Evolutionary conservation across 2,888 invertebrate genomes (phyloP).

Genomic region (Lasioglossum morio): DNA sequence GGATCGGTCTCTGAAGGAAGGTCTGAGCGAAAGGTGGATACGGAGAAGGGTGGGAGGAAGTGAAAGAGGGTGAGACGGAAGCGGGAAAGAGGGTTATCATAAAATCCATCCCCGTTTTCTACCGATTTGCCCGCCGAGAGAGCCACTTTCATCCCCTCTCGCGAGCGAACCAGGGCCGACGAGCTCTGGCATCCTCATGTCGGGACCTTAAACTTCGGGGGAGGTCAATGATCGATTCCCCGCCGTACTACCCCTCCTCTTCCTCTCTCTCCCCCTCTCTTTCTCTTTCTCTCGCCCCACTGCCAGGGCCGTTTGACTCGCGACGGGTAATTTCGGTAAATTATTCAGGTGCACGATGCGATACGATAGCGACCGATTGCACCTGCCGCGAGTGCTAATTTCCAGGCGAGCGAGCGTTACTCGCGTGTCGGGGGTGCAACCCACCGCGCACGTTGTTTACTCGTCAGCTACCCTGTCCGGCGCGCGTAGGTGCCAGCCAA

Average conservation of each 20-base stretch:
- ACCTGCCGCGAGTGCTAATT: constrained; percentile 57
- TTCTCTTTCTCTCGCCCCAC: neutral
- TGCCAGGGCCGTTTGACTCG: constrained; percentile 19
- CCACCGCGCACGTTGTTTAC: constrained; percentile 32
- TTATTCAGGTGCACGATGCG: constrained; percentile 47
- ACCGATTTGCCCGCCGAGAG: constrained; percentile 30
- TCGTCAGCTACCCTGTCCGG: constrained; percentile 9
- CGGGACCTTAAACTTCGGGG: constrained; percentile 75
- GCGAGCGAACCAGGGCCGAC: constrained; percentile 52
- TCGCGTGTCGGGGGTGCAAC: constrained; percentile 12
- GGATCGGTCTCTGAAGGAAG: constrained; percentile 40
- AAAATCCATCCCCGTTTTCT: constrained; percentile 41
- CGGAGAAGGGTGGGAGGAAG: neutral
- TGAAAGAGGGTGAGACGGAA: neutral
- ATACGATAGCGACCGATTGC: constrained; percentile 39
- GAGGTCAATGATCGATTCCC: constrained; percentile 72
- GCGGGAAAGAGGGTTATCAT: constrained; percentile 40
- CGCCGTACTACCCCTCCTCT: constrained; percentile 1
- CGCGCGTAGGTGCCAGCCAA: neutral
- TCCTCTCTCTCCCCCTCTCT: neutral
- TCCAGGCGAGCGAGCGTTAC: neutral
- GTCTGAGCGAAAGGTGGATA: constrained; percentile 19
- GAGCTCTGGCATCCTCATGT: constrained; percentile 66
- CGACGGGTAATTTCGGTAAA: constrained; percentile 32
- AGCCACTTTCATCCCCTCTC: constrained; percentile 67